Percentiles rank a stretch among this genome's conserved stretches.
These are phyloP conservation scores for Pelmatolapia mariae DNA, from an alignment of 2,113 vertebrate genomes.

Conservation along the genomic window DNA sequence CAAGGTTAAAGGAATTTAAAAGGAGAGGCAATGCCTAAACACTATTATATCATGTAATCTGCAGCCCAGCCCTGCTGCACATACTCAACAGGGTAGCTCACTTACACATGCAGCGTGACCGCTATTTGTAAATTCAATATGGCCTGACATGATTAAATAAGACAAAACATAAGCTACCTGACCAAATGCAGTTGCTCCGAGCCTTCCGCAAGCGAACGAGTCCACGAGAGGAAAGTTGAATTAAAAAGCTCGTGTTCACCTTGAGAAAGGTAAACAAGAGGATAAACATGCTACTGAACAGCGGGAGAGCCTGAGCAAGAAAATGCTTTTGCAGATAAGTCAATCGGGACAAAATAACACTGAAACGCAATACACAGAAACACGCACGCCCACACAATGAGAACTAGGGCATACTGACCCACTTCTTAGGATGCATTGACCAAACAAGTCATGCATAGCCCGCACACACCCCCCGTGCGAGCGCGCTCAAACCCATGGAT, in stretches of 20 bases:
- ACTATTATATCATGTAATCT: slow-evolving; percentile 73
- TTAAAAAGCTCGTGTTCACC: slow-evolving; percentile 51
- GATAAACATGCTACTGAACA: slow-evolving; percentile 41
- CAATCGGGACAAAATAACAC: slow-evolving; percentile 52
- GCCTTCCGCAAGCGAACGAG: slow-evolving; percentile 19
- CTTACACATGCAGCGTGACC: slow-evolving; percentile 63
- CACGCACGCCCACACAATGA: slow-evolving; percentile 40
- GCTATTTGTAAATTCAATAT: slow-evolving; percentile 73
- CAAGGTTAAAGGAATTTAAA: slow-evolving; percentile 79
- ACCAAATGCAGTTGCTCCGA: slow-evolving; percentile 50
- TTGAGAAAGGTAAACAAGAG: slow-evolving; percentile 48
- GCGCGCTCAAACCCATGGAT: neutral
- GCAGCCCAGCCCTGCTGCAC: slow-evolving; percentile 56
- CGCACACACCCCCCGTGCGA: slow-evolving; percentile 13
- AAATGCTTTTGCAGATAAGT: slow-evolving; percentile 52
- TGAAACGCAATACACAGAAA: slow-evolving; percentile 43
- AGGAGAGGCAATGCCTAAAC: slow-evolving; percentile 68
- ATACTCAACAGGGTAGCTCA: slow-evolving; percentile 53
- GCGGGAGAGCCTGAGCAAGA: slow-evolving; percentile 24
- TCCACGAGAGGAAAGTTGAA: slow-evolving; percentile 37
- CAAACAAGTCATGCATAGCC: slow-evolving; percentile 55
- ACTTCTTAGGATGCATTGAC: slow-evolving; percentile 59
- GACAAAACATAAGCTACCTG: slow-evolving; percentile 62
- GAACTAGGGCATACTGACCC: slow-evolving; percentile 66
- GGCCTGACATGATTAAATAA: slow-evolving; percentile 70